These are phyloP conservation scores for Osmoderma eremita DNA, from an alignment of 2,888 invertebrate species.

Conservation along the genomic window DNA sequence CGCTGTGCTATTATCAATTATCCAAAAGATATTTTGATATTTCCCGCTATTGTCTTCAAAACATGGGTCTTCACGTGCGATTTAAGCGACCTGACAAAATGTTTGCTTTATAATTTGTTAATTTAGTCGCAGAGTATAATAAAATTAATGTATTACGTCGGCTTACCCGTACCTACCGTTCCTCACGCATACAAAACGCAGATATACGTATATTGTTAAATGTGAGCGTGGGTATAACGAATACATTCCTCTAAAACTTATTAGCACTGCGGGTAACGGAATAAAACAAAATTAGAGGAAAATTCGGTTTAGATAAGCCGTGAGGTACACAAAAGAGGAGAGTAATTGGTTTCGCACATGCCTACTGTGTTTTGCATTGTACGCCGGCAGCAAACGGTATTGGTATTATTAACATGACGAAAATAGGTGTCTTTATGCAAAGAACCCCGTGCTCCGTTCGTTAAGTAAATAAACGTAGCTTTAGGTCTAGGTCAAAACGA, in stretches of 20 bases:
- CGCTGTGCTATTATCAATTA: too few species aligned
- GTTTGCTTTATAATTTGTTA: slow-evolving; percentile 15
- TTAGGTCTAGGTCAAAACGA: too few species aligned
- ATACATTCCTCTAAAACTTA: slow-evolving; percentile 28
- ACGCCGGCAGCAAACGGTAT: slow-evolving; percentile 13
- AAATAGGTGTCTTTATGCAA: slow-evolving; percentile 8
- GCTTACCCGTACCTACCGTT: not conserved
- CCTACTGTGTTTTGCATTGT: slow-evolving; percentile 23
- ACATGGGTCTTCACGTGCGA: not conserved
- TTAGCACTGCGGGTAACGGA: slow-evolving; percentile 29
- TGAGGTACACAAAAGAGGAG: slow-evolving; percentile 26
- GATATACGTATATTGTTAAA: too few species aligned
- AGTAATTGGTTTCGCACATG: slow-evolving; percentile 37
- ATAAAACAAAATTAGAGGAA: slow-evolving; percentile 38
- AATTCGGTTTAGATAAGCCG: slow-evolving; percentile 37
- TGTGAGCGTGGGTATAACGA: not conserved
- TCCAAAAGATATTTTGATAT: not conserved
- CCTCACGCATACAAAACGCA: too few species aligned
- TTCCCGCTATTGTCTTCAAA: not conserved
- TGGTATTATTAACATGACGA: slow-evolving; percentile 23
- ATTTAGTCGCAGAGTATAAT: slow-evolving; percentile 12
- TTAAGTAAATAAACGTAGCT: slow-evolving; percentile 14
- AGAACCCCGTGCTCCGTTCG: not conserved
- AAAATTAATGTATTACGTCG: slow-evolving; percentile 13
- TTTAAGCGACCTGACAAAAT: slow-evolving; percentile 6